Percentiles rank a stretch among this genome's conserved stretches.
Evolutionary conservation across 2,113 vertebrate species (phyloP).

Genomic region (Nesospiza acunhae): DNA sequence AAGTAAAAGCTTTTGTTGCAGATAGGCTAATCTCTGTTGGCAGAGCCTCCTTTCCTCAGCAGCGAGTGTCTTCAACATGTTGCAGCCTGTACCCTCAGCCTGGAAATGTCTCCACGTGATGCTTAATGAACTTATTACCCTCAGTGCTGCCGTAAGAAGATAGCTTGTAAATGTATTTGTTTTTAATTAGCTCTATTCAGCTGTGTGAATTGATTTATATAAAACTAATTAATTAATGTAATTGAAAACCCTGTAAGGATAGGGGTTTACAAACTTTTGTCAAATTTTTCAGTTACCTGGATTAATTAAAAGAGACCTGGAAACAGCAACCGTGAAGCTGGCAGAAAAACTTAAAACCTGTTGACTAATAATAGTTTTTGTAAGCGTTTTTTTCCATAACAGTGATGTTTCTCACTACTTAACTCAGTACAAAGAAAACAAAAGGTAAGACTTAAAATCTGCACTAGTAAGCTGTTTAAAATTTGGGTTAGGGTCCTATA

Average conservation of each 20-base stretch:
- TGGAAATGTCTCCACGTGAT: neutral
- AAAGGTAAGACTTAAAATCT: conserved; percentile 71
- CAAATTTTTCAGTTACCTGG: conserved; percentile 49
- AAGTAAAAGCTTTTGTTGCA: conserved; percentile 37
- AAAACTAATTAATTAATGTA: conserved; percentile 53
- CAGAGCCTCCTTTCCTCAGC: conserved; percentile 32
- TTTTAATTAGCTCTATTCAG: conserved; percentile 51
- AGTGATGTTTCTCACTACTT: conserved; percentile 51
- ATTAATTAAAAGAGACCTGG: conserved; percentile 62
- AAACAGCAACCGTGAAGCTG: conserved; percentile 53
- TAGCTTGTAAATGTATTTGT: conserved; percentile 55
- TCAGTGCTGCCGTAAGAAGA: conserved; percentile 31
- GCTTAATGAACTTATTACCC: conserved; percentile 50
- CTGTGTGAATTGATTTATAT: conserved; percentile 27
- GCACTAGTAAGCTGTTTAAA: conserved; percentile 65
- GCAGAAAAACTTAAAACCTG: conserved; percentile 55
- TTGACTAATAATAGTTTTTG: conserved; percentile 50
- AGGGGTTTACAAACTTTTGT: conserved; percentile 37
- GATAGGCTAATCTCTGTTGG: conserved; percentile 35
- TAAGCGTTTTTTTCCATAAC: conserved; percentile 1
- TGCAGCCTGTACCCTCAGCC: conserved; percentile 11
- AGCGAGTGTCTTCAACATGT: conserved; percentile 29
- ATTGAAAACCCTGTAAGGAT: conserved; percentile 14
- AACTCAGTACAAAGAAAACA: conserved; percentile 66
- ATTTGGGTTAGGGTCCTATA: conserved; percentile 50